A percentile compares a stretch with the other conserved stretches of the same genome.
Conservation (phyloP, 2,797 vertebrate genomes). For the Meriones psammophilus region DNA sequence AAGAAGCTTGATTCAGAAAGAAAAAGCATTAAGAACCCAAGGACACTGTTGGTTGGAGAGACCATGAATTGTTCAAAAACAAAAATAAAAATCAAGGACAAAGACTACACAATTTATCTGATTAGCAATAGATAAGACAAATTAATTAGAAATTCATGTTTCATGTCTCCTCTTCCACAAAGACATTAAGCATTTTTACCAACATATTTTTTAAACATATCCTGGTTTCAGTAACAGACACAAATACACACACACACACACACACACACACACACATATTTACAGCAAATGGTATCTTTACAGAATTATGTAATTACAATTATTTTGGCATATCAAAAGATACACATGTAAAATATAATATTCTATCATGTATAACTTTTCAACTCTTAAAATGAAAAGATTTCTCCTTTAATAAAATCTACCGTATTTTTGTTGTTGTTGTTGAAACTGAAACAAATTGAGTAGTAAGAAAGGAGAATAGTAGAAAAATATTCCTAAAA, state of each 20-base stretch:
- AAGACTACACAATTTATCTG: background rate
- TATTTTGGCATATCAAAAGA: background rate
- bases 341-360: background rate
- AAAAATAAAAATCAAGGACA: background rate
- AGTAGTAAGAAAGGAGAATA: background rate
- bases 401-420: background rate
- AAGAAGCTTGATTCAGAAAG: background rate
- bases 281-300: background rate
- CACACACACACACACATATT: background rate
- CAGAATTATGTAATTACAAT: conserved; percentile 3
- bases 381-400: background rate
- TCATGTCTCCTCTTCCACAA: background rate
- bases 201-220: background rate
- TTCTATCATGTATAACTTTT: background rate
- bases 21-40: background rate
- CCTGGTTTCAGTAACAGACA: background rate
- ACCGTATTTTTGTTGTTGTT: background rate
- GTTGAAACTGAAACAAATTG: background rate
- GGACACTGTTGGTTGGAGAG: background rate
- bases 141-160: background rate
- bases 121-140: background rate
- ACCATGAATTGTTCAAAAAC: background rate
- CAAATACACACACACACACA: background rate
- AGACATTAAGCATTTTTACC: background rate
- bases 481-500: background rate